Evolutionary conservation across 2,888 invertebrate genomes (phyloP), one percentile per base, ranked within the genome.

Genomic region (Crioceris asparagi): DNA sequence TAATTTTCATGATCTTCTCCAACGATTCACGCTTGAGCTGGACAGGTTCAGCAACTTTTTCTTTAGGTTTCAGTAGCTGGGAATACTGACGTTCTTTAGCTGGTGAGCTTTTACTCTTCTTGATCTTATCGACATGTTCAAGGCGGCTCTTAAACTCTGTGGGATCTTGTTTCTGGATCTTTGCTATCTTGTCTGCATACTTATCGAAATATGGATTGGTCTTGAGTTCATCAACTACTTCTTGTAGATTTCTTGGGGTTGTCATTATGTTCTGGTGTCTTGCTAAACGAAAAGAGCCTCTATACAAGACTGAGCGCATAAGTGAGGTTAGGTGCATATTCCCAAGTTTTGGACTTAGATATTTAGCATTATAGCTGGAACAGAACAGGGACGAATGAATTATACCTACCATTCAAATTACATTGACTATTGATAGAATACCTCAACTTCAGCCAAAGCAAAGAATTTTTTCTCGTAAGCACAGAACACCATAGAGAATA

Each of bases 131-230:
- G 40, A 68, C 65, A 18, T 66, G 65, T 53, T 80, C 79, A 8
- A 83, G 60, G 44, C 77, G 69, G 19, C 72, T 63, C 30, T 79
- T 51, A 55, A 86, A 83, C 57, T 84, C 83, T 48, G 81, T 78
- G 0, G 86, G 84, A 2, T 79, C 77, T 0, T 78, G 77, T 60
- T 81, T 67, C 57, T 86, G 84, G 14, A 85, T 57, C 41, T 73
- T 67, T 0, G 81, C 74, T 45, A 90, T 83, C 59, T 85, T 84
- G 2, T 71, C 64, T 0, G 84, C 78, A 64, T 90, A 90, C 55
- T 88, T 90, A 12, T 79, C 79, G 53, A 70, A 88, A 57, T 80
- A 88, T 0, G 87, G 86, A 65, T 88, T 90, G 3, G 58, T 62
- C 56, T 73, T 66, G 40, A 75, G 56, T 45, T 73, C 69, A 44